Base-by-base conservation (phyloP, 2,888 invertebrate genomes). In the Helicoverpa assulta region DNA sequence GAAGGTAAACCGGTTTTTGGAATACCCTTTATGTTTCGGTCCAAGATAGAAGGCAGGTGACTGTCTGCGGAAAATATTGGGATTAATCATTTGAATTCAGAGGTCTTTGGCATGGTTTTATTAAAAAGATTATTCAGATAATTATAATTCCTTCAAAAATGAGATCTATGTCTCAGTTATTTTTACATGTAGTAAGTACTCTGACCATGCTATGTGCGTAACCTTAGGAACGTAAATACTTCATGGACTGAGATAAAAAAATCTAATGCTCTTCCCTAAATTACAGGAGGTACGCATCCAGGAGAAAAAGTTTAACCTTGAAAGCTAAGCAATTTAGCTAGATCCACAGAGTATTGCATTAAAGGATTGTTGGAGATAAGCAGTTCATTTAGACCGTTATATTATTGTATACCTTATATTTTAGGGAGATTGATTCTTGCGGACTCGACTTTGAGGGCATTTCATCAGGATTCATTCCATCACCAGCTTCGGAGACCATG, bases 401-500 rank as follows among this genome's bases (percentile, higher is more conserved):
- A 40, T 40, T 40, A 16, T 3, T 21, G 16, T 19, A 21, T 19
- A 12, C 33, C 37, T 26, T 19, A 53, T 37, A 0, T 71, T 64
- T 12, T 63, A 76, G 76, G n/a, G 51, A 73, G 1, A 78, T 76
- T 18, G 55, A 62, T 8, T 10, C 29, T 14, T 61, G 51, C 14
- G 14, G 10, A 18, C 14, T 75, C 3, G 50, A 55, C 0, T 47
- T 76, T 8, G 37, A n/a, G 6, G 78, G 57, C 26, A 59, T 77
- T 8, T 55, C 57, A 4, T 5, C 40, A 14, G 0, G n/a, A 0
- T 78, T 56, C 47, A 61, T 70, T 14, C 67, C 61, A 0, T 80
- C 78, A 0, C 80, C 78, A 0, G 67, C 29, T 7, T 67, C 78
- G 0, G 80, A 72, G 2, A 79, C 78, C 1, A 70, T 76, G 78